Base-by-base conservation (phyloP, 2,797 vertebrate species). In the Helarctos malayanus region DNA sequence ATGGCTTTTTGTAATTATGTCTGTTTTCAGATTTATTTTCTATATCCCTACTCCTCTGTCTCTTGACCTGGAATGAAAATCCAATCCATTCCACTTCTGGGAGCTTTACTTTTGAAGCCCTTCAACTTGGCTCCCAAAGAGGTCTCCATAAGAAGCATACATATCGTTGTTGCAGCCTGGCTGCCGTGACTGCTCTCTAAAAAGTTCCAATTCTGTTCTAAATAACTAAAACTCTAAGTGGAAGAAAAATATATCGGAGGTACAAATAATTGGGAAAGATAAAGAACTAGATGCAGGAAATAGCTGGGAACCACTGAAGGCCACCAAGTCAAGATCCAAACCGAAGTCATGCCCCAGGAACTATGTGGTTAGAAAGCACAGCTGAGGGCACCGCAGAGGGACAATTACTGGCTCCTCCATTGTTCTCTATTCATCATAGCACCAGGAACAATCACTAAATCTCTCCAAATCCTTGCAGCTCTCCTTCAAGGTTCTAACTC, bases 51-150 rank as follows among this genome's bases (percentile, higher is more conserved):
- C 1, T 45, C 3, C 25, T 86, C 19, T 68, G 19, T 76, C 76
- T 78, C 16, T 63, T 59, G 91, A 89, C 25, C 16, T 84, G 9
- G 23, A 79, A 91, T 79, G 41, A 93, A 85, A 91, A 88, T 32
- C 27, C 41, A 82, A 25, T 91, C 38, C 41, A 82, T 75, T 81
- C 29, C 35, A 45, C 29, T 80, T 89, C 61, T 83, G 25, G 25
- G n/a, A 35, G 54, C 4, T 91, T 94, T 82, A 65, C 56, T 89
- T 89, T 61, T 32, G 12, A 75, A 45, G 19, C 8, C 29, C 32
- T 75, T 59, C 19, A 1, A 18, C 14, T 15, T 5, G 16, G 47
- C 12, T 47, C 29, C 54, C 38, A 57, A 47, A 49, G 73, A 68
- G 1, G 16, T 32, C n/a, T 80, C 18, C 8, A 1, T 35, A 68